These are phyloP conservation scores for Nasonia oneida DNA, from an alignment of 2,888 invertebrate genomes.

Conservation along the genomic window DNA sequence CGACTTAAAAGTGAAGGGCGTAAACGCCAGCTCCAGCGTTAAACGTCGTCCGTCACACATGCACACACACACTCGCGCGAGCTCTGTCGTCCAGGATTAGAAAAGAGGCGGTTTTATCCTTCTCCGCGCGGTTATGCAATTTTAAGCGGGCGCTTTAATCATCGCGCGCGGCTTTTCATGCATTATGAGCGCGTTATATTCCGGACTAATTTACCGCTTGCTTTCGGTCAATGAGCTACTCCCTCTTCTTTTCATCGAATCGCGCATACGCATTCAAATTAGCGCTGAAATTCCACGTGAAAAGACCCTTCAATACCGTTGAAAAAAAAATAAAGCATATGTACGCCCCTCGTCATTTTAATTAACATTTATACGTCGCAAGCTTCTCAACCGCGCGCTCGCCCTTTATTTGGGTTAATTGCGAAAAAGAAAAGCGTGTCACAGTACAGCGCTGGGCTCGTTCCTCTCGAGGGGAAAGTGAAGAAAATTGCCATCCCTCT, in stretches of 20 bases:
- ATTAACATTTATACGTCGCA: background rate
- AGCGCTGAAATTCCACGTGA: too few relatives aligned
- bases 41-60: background rate
- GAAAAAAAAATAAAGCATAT: background rate
- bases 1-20: background rate
- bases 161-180: slow-evolving; percentile 30
- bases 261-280: too few relatives aligned
- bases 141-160: slow-evolving; percentile 33
- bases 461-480: background rate
- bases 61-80: background rate
- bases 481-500: slow-evolving; percentile 1
- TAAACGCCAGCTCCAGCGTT: background rate
- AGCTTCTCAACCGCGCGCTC: background rate
- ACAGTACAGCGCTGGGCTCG: background rate
- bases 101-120: slow-evolving; percentile 13
- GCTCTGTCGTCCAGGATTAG: slow-evolving; percentile 15
- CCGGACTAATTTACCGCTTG: too few relatives aligned
- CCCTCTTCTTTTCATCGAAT: too few relatives aligned
- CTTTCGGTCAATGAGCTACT: too few relatives aligned
- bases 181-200: background rate
- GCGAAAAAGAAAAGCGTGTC: background rate
- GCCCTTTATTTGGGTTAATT: background rate
- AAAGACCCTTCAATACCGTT: too few relatives aligned
- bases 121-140: slow-evolving; percentile 45
- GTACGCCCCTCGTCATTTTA: background rate